These are phyloP conservation scores for Bombus terrestris DNA, from an alignment of 1,140 invertebrate species.

Conservation along the genomic window DNA sequence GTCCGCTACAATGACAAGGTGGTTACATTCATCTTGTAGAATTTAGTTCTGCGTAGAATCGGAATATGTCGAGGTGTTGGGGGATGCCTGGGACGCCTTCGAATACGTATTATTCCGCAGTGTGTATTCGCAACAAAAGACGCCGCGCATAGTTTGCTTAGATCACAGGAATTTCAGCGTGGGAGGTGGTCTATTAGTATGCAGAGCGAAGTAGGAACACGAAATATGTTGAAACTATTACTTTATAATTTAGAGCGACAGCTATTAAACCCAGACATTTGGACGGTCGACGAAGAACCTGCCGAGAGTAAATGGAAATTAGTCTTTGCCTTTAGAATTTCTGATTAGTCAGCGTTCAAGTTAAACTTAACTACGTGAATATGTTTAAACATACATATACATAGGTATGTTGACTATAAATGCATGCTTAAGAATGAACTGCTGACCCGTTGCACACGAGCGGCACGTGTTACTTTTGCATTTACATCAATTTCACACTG, in stretches of 20 bases:
- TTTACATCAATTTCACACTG: no score
- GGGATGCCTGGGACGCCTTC: not conserved
- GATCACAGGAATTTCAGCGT: constrained; percentile 22
- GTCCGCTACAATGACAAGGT: no score
- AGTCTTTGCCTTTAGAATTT: not conserved
- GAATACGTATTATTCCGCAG: not conserved
- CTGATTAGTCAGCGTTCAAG: not conserved
- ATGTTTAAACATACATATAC: not conserved
- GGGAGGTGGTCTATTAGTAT: not conserved
- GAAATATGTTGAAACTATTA: constrained; percentile 27
- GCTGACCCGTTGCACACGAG: no score
- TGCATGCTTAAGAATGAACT: not conserved
- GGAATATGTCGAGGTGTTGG: not conserved
- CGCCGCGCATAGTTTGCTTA: constrained; percentile 31
- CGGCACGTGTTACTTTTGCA: no score
- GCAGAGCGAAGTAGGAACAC: constrained; percentile 11
- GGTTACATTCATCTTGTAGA: not conserved
- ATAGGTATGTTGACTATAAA: not conserved
- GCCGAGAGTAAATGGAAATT: constrained; percentile 2
- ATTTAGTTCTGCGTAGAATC: not conserved
- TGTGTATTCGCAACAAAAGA: constrained; percentile 23
- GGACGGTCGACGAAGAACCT: not conserved
- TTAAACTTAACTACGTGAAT: not conserved
- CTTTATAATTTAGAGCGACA: constrained; percentile 12
- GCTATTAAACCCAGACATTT: not conserved